These are phyloP conservation scores for Cepaea hortensis DNA, from an alignment of 2,888 invertebrate species.

Conservation along the genomic window DNA sequence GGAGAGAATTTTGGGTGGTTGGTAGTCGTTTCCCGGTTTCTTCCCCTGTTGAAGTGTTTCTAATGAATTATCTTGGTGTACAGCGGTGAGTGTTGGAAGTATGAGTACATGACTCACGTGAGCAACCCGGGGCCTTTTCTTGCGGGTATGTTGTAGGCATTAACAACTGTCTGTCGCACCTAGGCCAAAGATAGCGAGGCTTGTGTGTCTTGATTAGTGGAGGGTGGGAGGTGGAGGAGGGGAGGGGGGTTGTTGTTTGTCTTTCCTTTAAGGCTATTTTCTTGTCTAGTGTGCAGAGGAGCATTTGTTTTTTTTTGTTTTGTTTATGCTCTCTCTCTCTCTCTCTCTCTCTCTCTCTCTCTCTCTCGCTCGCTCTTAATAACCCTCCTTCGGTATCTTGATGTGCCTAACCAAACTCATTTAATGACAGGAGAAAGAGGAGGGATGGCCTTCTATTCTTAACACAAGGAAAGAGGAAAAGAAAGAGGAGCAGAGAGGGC, in stretches of 20 bases:
- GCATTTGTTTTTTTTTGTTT: neutral
- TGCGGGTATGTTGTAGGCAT: too few species aligned
- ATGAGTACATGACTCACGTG: neutral
- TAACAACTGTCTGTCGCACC: too few species aligned
- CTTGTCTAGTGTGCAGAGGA: neutral
- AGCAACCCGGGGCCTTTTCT: neutral
- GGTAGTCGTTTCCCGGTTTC: neutral
- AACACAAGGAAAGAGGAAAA: neutral
- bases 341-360: neutral
- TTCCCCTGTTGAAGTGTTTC: neutral
- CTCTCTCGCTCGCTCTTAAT: neutral
- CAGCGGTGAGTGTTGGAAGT: neutral
- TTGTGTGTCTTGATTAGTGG: neutral
- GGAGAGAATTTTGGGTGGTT: neutral
- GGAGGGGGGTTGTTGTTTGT: neutral
- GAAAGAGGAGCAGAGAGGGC: slow-evolving; percentile 13
- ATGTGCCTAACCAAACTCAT: too few species aligned
- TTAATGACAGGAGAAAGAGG: too few species aligned
- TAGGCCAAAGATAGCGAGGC: too few species aligned
- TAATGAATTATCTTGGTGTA: slow-evolving; percentile 9
- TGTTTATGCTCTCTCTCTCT: neutral
- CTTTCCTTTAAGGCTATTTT: neutral
- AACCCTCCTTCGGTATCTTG: neutral
- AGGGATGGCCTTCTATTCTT: neutral
- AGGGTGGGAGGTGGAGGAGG: neutral